Base-by-base conservation (phyloP, 2,113 vertebrate genomes). In the Siphamia tubifer region DNA sequence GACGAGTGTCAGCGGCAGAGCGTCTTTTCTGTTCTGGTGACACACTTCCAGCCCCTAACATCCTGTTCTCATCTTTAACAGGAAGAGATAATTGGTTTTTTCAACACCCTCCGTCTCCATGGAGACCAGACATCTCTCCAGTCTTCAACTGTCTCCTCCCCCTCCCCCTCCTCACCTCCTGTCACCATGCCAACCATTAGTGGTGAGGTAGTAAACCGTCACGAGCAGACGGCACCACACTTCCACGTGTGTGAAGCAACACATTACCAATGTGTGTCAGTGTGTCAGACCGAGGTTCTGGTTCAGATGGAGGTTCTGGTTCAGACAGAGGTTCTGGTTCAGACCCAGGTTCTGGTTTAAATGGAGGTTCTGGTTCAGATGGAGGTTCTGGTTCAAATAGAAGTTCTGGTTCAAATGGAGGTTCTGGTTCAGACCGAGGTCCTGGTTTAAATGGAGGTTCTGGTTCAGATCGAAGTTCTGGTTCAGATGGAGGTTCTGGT, bases 81-180 rank as follows among this genome's bases (percentile, higher is more conserved):
- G 73, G 68, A 75, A 58, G 68, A 84, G 77, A 89, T 89, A 86
- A 90, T 90, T 88, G 71, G 55, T 80, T 83, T 88, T 92, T 86
- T 81, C 81, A 85, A 80, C 84, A 74, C 64, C 69, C 64, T 69
- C 68, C 51, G 74, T 87, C 87, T 80, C 90, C 85, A 87, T 63
- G 78, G 87, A 85, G 84, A 90, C 86, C 73, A 90, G 83, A 83
- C 77, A 79, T 89, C 81, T 78, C 77, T 79, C 69, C 66, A 68
- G 48, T 16, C 74, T 77, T 72, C 81, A 64, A 78, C 78, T 85
- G 66, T 66, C 53, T 28, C 73, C n/a, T 21, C 40, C 19, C 20
- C 39, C 64, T n/a, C 24, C 44, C 19, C 32, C 28, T 39, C 61
- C 20, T 15, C 62, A 36, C 57, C 48, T 80, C 74, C 56, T 48